phyloP scores from a whole-genome alignment of 2,797 vertebrate species.

The Gymnothorax javanicus region DNA sequence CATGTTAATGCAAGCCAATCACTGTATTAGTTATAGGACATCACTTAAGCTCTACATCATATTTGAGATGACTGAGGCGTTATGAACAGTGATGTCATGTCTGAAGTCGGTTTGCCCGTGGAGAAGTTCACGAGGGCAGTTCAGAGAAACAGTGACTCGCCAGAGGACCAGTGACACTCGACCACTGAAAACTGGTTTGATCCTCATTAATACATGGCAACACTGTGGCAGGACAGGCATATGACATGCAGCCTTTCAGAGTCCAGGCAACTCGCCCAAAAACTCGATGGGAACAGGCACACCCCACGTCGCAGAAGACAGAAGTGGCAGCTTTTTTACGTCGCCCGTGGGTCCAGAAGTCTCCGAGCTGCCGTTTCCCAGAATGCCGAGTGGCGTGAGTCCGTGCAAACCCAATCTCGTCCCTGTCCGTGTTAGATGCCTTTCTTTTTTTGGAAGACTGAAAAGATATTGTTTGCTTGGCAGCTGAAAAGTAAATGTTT shows the following conservation, averaged over 20 bases:
- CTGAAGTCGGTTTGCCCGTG: background rate
- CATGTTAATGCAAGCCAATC: background rate
- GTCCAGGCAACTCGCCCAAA: background rate
- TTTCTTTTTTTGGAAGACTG: constrained; percentile 58
- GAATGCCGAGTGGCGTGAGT: background rate
- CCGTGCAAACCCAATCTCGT: background rate
- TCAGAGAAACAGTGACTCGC: background rate
- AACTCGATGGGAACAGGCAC: background rate
- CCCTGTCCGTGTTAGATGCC: constrained; percentile 28
- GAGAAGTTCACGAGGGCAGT: background rate
- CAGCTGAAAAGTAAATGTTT: constrained; percentile 70
- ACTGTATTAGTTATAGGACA: background rate
- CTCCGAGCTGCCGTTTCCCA: background rate
- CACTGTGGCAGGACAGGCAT: background rate
- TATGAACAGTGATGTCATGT: background rate
- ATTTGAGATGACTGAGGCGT: background rate
- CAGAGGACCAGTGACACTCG: background rate
- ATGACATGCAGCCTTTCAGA: background rate
- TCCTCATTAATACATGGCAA: background rate
- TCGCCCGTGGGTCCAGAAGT: background rate
- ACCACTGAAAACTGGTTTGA: background rate
- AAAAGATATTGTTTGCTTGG: constrained; percentile 67
- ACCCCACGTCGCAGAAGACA: constrained; percentile 3
- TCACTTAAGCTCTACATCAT: no score
- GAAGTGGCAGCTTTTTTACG: background rate